Evolutionary conservation across 2,113 vertebrate species (phyloP), one percentile per base, ranked within the genome.

Genomic region (Numida meleagris): DNA sequence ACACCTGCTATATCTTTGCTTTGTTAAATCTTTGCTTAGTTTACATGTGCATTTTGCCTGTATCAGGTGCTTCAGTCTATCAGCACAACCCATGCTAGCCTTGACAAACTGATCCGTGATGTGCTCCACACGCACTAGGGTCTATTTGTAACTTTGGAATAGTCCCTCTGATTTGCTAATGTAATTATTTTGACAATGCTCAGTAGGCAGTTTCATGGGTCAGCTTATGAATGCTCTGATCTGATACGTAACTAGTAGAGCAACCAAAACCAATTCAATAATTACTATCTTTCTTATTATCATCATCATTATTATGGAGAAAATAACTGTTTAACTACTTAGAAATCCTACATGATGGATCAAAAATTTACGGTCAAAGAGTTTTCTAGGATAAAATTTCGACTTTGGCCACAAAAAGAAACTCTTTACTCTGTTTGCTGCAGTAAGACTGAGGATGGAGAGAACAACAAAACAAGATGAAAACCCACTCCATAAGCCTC

Each of bases 41-140:
- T 92, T 79, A 45, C 65, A 17, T 50, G 51, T 66, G 58, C 36
- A 36, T 83, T 58, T 78, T 67, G 36, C 65, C 38, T 71, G 18
- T 67, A 66, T 46, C 46, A 77, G 15, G 50, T 33, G 20, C 45
- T 90, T 66, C 72, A 85, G 75, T 23, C 58, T 53, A 71, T 40
- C 72, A 73, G 53, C 63, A 88, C 27, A 90, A 66, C n/a, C 42
- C 4, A 2, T 17, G 42, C 31, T 9, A 76, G 48, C 53, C 45
- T 29, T 1, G 7, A 53, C 8, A 17, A 81, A 83, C 31, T n/a
- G 25, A n/a, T n/a, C n/a, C n/a, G 51, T 24, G 13, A 65, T 25
- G 27, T 2, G 23, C 34, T 57, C 43, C 36, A 31, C 21, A 25
- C 21, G 62, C 1, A 55, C 14, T 0, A 0, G 8, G 18, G 19